Conservation (phyloP, 2,113 vertebrate genomes). For the Elgaria multicarinata region DNA sequence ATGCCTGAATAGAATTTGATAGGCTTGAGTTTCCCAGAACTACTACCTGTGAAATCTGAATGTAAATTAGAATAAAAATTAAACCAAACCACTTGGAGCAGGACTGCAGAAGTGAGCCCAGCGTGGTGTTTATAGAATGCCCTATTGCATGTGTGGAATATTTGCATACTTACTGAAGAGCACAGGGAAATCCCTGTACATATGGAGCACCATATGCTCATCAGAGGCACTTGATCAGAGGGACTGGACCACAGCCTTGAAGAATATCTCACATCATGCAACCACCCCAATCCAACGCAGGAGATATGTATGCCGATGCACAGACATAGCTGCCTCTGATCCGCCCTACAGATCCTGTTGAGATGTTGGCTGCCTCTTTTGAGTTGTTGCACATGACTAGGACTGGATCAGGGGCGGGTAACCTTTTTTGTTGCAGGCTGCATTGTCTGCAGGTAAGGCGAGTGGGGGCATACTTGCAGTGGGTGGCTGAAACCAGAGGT, state of each 20-base stretch:
- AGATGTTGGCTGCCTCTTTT: not conserved
- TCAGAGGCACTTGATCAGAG: not conserved
- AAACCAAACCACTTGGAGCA: not conserved
- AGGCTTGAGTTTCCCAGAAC: not conserved
- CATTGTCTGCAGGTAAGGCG: not conserved
- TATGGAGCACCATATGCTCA: not conserved
- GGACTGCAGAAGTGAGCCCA: not conserved
- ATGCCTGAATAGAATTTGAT: not conserved
- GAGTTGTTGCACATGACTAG: not conserved
- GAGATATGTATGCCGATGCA: not conserved
- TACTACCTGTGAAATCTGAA: not conserved
- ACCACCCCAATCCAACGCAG: not conserved
- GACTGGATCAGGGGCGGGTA: not conserved
- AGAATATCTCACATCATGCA: not conserved
- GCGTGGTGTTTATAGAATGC: not conserved
- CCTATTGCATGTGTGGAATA: not conserved
- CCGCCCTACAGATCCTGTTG: not conserved
- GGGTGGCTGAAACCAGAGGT: not conserved
- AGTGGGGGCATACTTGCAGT: not conserved
- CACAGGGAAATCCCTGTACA: not conserved
- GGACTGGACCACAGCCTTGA: not conserved
- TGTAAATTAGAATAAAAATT: not conserved
- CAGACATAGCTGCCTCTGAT: not conserved
- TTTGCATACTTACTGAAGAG: not conserved
- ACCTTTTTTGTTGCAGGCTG: not conserved